Base-by-base conservation (phyloP, 2,797 vertebrate genomes). In the Cephalopachus bancanus region DNA sequence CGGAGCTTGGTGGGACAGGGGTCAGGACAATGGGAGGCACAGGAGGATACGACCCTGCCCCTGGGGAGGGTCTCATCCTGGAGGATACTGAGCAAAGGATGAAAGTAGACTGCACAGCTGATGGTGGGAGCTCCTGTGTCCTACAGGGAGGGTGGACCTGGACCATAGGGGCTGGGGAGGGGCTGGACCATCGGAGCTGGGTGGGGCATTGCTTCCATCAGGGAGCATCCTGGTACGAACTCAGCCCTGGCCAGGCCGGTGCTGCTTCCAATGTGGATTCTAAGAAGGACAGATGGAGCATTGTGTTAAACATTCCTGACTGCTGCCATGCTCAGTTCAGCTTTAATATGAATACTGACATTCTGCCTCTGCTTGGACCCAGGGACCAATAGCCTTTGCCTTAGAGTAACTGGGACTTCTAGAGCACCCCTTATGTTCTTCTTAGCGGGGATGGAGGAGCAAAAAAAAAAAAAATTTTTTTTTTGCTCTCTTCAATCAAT, bases 21-120 rank as follows among this genome's bases (percentile, higher is more conserved):
- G 0, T 3, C 44, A 49, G 26, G 53, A 44, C 3, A 22, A 2
- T 10, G 15, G 55, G 65, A 1, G 5, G 26, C 12, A 1, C 0
- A 28, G 33, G 28, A 75, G n/a, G 72, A 8, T 3, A 8, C 17
- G 60, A 20, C 49, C 76, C n/a, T 88, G 37, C 33, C 55, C 10
- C 44, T 5, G 2, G 17, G 51, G 33, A 9, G n/a, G 2, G 26
- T 3, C 33, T 76, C 30, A 5, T 51, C n/a, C 33, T 28, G 11
- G 78, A 84, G 28, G 67, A 75, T 20, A 33, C 2, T 2, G 51
- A 12, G 24, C 17, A 9, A 15, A 2, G 8, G 4, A 12, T 60
- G 30, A 30, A 44, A 12, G 57, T 1, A n/a, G 37, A 49, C 22
- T 37, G 20, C 59, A 2, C 0, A 5, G 33, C 62, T 53, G 2